Conservation (phyloP, 2,888 invertebrate species). For the Fragum whitleyi region DNA sequence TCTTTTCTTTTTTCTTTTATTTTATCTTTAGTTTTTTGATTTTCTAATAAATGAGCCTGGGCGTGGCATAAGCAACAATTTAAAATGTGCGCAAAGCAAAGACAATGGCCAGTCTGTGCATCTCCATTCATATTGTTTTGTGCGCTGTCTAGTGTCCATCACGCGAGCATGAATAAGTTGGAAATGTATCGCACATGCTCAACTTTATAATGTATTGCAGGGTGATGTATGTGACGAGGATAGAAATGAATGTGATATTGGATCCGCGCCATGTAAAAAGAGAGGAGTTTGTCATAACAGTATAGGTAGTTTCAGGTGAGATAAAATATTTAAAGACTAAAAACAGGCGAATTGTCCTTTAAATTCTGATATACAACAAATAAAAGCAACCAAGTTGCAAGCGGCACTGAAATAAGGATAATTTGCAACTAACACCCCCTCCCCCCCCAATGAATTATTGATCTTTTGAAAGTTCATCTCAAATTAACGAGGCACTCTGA, state of each 20-base stretch:
- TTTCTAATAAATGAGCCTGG: too few species aligned
- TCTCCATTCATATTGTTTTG: too few species aligned
- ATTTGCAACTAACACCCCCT: background rate
- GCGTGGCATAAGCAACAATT: too few species aligned
- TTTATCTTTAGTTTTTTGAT: too few species aligned
- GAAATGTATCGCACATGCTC: too few species aligned
- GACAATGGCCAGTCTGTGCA: too few species aligned
- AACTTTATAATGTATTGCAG: too few species aligned
- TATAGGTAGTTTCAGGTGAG: slow-evolving; percentile 22
- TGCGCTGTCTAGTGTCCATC: too few species aligned
- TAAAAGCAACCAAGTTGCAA: background rate
- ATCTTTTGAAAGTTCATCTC: background rate
- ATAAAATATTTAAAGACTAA: background rate
- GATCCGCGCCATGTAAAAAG: slow-evolving; percentile 9
- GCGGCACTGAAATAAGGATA: background rate
- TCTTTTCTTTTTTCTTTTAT: too few species aligned
- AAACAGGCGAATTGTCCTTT: background rate
- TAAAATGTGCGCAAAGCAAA: too few species aligned
- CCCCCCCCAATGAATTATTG: background rate
- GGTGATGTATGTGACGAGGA: slow-evolving; percentile 11
- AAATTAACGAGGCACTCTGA: too few species aligned
- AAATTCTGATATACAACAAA: background rate
- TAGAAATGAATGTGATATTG: slow-evolving; percentile 16
- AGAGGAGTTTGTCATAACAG: slow-evolving; percentile 17
- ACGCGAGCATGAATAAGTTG: too few species aligned